Percentiles rank a stretch among this genome's conserved stretches.
phyloP scores from a whole-genome alignment of 2,888 invertebrate genomes.

The Platycheirus albimanus region DNA sequence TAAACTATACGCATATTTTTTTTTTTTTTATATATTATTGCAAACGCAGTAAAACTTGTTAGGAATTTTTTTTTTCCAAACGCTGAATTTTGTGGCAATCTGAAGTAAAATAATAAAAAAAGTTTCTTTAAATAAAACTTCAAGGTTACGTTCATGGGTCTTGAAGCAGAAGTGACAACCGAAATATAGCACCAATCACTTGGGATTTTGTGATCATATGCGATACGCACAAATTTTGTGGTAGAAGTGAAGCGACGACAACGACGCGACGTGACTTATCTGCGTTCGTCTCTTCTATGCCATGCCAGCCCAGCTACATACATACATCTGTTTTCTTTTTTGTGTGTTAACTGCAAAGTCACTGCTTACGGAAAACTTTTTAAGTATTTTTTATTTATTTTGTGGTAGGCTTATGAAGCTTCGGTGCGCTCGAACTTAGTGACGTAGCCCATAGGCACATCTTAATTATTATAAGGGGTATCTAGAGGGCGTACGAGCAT shows the following conservation, averaged over 20 bases:
- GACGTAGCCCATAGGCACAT: no score
- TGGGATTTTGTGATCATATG: conserved; percentile 55
- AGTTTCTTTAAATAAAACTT: conserved; percentile 67
- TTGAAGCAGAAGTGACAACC: conserved; percentile 50
- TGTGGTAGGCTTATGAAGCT: not conserved
- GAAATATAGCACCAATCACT: conserved; percentile 56
- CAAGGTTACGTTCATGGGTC: conserved; percentile 73
- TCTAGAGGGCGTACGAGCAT: no score
- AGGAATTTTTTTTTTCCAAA: conserved; percentile 42
- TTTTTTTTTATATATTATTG: no score
- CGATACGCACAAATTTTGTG: conserved; percentile 58
- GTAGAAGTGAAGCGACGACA: not conserved
- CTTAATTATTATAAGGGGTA: no score
- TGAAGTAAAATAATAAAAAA: conserved; percentile 13
- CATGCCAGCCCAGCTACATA: no score
- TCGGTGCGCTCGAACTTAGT: not conserved
- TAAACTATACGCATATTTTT: conserved; percentile 46
- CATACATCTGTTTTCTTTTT: conserved; percentile 14
- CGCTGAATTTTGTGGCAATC: conserved; percentile 48
- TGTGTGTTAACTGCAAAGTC: conserved; percentile 52
- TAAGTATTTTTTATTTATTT: conserved; percentile 43
- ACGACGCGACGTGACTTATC: not conserved
- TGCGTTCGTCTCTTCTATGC: conserved; percentile 3
- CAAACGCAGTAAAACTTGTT: conserved; percentile 63
- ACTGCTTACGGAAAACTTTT: conserved; percentile 45